Conservation (phyloP, 2,888 invertebrate genomes). For the Acleris literana region DNA sequence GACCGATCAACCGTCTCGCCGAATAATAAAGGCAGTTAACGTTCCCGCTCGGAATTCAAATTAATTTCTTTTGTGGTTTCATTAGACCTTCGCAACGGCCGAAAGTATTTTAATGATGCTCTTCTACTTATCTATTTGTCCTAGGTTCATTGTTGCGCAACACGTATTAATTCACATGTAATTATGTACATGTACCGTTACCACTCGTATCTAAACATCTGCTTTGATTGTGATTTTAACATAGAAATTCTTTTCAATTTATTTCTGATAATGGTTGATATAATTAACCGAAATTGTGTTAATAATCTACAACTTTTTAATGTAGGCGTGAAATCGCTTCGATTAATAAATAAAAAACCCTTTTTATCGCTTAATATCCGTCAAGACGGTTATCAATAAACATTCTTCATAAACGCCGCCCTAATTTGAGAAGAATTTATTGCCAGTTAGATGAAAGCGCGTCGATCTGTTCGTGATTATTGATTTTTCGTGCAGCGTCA, state of each 20-base stretch:
- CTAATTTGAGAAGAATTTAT: constrained; percentile 33
- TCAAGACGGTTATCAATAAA: constrained; percentile 14
- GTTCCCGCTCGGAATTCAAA: constrained; percentile 26
- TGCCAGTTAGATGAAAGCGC: constrained; percentile 35
- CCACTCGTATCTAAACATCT: constrained; percentile 10
- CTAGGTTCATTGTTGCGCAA: constrained; percentile 21
- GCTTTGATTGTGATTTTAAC: not conserved
- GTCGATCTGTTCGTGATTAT: constrained; percentile 53
- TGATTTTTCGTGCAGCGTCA: constrained; percentile 55
- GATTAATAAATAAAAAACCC: not conserved
- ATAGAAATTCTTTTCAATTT: not conserved
- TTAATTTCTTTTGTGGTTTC: constrained; percentile 30
- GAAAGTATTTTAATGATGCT: constrained; percentile 30
- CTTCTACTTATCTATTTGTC: constrained; percentile 28
- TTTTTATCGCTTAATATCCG: constrained; percentile 10
- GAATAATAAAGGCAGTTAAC: constrained; percentile 28
- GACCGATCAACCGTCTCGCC: constrained; percentile 4
- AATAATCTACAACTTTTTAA: not conserved
- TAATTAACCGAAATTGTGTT: no score
- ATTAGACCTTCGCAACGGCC: constrained; percentile 10
- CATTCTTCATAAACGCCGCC: constrained; percentile 11
- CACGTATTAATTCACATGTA: constrained; percentile 21
- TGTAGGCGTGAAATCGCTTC: not conserved
- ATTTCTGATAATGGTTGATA: no score
- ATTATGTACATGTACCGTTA: constrained; percentile 17